Conservation (phyloP, 2,113 vertebrate species). For the Phylloscopus whistleri region DNA sequence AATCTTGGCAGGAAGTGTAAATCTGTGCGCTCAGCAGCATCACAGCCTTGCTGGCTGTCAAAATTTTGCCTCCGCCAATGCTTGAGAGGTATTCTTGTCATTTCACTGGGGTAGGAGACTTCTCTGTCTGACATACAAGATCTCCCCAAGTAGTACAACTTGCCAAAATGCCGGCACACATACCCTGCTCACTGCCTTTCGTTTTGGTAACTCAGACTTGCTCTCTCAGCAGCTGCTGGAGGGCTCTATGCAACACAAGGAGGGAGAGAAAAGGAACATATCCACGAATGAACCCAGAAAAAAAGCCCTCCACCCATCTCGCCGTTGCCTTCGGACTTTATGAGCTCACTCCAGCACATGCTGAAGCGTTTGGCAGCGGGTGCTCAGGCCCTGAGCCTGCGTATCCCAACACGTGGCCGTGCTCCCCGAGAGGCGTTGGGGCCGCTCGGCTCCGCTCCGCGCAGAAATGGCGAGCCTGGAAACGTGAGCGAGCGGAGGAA, state of each 20-base stretch:
- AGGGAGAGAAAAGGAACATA: background rate
- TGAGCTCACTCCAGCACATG: background rate
- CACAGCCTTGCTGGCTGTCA: conserved; percentile 75
- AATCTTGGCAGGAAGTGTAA: conserved; percentile 77
- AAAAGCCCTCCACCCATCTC: background rate
- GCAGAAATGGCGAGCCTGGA: conserved; percentile 52
- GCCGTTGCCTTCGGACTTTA: fast-evolving
- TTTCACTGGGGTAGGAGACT: conserved; percentile 68
- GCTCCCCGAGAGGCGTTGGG: conserved; percentile 44
- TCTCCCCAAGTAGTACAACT: conserved; percentile 43
- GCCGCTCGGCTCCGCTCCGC: conserved; percentile 2
- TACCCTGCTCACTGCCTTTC: conserved; percentile 29
- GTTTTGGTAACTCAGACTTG: background rate
- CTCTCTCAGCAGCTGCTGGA: background rate
- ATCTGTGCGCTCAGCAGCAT: conserved; percentile 72
- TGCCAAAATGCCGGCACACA: conserved; percentile 52
- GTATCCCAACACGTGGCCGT: background rate
- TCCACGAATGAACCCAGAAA: background rate
- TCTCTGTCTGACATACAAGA: conserved; percentile 64
- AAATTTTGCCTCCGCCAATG: conserved; percentile 71
- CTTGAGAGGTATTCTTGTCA: conserved; percentile 72
- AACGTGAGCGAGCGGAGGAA: conserved; percentile 75
- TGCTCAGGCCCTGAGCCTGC: background rate
- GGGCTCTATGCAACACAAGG: background rate
- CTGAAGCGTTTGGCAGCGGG: background rate